phyloP scores from a whole-genome alignment of 1,140 invertebrate species.

The Caenorhabditis latens region DNA sequence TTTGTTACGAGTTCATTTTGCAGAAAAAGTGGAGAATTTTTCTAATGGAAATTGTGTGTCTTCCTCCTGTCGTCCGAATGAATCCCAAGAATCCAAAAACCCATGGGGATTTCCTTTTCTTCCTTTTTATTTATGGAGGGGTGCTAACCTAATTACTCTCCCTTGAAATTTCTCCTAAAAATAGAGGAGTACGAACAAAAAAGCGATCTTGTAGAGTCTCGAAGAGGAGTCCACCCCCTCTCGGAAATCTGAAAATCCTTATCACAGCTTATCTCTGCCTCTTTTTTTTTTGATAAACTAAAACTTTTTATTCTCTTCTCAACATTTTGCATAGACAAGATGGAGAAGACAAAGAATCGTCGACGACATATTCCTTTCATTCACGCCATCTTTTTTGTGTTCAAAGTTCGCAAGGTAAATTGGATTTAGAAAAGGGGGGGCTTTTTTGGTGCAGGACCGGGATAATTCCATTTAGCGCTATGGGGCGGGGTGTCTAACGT shows the following conservation, averaged over 20 bases:
- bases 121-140: background rate
- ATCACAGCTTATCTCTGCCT: no score
- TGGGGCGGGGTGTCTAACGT: background rate
- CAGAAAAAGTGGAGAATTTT: background rate
- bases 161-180: background rate
- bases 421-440: background rate
- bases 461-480: background rate
- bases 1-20: background rate
- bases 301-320: no score
- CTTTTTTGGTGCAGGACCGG: background rate
- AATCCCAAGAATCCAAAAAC: background rate
- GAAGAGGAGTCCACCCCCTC: background rate
- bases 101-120: background rate
- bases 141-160: slow-evolving; percentile 25
- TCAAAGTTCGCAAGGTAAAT: background rate
- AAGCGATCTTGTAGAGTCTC: no score
- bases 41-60: background rate
- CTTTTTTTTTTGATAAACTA: no score
- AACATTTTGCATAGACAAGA: background rate
- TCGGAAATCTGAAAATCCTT: background rate
- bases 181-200: no score
- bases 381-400: slow-evolving; percentile 42
- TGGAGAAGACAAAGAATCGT: background rate
- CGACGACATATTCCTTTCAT: background rate
- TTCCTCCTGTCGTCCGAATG: background rate